A percentile compares a stretch with the other conserved stretches of the same genome.
Conservation (phyloP, 2,113 vertebrate species). For the Prinia subflava region DNA sequence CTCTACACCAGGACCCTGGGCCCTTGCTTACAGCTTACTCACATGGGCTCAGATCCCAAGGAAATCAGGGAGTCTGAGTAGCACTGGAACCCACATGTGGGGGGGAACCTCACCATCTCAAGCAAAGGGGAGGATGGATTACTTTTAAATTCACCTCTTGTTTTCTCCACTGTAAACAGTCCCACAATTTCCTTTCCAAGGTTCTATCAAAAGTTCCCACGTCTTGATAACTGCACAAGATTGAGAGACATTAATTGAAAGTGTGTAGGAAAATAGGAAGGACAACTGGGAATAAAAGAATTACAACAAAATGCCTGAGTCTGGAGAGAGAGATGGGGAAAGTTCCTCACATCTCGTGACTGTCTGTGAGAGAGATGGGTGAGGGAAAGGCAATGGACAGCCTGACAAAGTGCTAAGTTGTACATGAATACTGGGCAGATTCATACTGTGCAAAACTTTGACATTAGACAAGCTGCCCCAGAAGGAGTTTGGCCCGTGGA, state of each 20-base stretch:
- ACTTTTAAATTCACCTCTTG: not conserved
- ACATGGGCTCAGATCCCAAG: not conserved
- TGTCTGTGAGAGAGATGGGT: not conserved
- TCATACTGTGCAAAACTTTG: not conserved
- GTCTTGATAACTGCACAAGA: not conserved
- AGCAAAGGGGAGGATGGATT: not conserved
- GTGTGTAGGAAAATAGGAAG: not conserved
- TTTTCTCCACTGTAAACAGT: not conserved
- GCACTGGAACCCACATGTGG: accelerated
- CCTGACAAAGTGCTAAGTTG: not conserved
- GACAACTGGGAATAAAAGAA: not conserved
- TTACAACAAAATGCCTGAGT: not conserved
- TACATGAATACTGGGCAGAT: not conserved
- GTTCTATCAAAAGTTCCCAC: not conserved
- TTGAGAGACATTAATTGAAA: not conserved
- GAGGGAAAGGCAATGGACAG: not conserved
- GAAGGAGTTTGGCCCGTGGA: not conserved
- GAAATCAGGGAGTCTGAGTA: not conserved
- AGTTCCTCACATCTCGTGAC: not conserved
- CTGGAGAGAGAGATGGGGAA: not conserved
- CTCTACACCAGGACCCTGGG: not conserved
- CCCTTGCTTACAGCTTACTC: not conserved
- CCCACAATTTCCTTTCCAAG: not conserved
- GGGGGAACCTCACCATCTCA: accelerated
- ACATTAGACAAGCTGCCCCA: not conserved